These are phyloP conservation scores for Petromus typicus DNA, from an alignment of 2,113 vertebrate species.

Conservation along the genomic window DNA sequence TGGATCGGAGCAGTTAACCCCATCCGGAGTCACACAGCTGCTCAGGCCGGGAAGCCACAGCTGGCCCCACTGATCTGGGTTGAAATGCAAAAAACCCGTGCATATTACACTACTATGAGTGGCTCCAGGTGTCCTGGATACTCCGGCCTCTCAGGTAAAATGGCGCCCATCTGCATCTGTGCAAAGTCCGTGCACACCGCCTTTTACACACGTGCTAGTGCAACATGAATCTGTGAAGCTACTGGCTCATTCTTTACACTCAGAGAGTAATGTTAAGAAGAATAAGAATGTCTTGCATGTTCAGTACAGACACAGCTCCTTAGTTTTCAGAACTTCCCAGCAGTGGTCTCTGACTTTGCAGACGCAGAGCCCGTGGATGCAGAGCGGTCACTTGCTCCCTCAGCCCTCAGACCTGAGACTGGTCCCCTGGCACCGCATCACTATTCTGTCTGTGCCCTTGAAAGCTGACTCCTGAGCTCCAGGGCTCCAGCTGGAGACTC, in stretches of 20 bases:
- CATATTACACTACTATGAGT: too few species aligned
- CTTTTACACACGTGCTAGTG: background rate
- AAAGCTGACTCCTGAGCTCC: background rate
- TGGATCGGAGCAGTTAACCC: too few species aligned
- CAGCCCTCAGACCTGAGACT: fast-evolving
- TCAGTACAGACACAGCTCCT: background rate
- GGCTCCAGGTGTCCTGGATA: too few species aligned
- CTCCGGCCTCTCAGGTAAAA: background rate
- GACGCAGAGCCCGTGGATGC: fast-evolving
- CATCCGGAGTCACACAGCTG: background rate
- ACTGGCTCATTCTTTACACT: background rate
- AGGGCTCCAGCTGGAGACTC: background rate
- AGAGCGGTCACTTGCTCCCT: background rate
- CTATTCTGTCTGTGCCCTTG: fast-evolving
- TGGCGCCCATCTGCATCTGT: background rate
- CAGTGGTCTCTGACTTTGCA: background rate
- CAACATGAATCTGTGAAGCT: fast-evolving
- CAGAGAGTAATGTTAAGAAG: too few species aligned
- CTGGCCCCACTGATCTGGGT: background rate
- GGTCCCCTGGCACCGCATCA: fast-evolving
- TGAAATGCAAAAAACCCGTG: background rate
- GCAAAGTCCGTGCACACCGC: background rate
- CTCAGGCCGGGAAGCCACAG: background rate
- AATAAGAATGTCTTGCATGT: background rate
- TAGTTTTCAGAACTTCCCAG: background rate